These are phyloP conservation scores for Biston betularia DNA, from an alignment of 2,888 invertebrate species.

Conservation along the genomic window DNA sequence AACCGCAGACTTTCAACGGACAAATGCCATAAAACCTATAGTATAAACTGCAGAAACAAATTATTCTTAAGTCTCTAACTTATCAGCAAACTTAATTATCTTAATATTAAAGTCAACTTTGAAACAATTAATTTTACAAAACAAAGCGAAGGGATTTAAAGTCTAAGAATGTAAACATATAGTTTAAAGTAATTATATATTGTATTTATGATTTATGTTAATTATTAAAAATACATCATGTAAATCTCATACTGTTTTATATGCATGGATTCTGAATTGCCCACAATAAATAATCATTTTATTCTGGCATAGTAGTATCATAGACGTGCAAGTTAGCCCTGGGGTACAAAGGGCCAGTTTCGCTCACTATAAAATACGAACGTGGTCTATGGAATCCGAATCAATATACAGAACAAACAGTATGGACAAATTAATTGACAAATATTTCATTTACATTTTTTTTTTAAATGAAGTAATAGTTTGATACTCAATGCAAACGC, in stretches of 20 bases:
- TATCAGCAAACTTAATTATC: not conserved
- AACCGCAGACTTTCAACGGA: constrained; percentile 6
- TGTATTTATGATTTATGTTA: too few species aligned
- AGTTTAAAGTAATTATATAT: too few species aligned
- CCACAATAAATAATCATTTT: constrained; percentile 1
- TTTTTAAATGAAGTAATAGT: too few species aligned
- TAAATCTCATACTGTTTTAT: too few species aligned
- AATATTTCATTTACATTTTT: not conserved
- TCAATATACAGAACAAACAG: constrained; percentile 7
- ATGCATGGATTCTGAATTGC: not conserved
- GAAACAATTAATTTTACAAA: not conserved
- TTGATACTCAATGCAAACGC: too few species aligned
- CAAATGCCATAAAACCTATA: constrained; percentile 4
- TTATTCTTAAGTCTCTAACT: not conserved
- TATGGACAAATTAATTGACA: constrained; percentile 3
- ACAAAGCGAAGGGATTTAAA: not conserved
- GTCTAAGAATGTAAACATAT: too few species aligned
- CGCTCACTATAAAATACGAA: constrained; percentile 28
- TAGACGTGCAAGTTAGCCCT: constrained; percentile 5
- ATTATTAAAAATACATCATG: too few species aligned
- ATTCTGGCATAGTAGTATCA: not conserved
- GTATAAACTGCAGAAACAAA: not conserved
- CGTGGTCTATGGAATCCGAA: constrained; percentile 19
- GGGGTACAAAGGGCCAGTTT: constrained; percentile 24
- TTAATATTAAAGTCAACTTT: not conserved